Evolutionary conservation across 92 coral and sea anemone genomes (phyloP).

Genomic region (Anthopleura xanthogrammica): DNA sequence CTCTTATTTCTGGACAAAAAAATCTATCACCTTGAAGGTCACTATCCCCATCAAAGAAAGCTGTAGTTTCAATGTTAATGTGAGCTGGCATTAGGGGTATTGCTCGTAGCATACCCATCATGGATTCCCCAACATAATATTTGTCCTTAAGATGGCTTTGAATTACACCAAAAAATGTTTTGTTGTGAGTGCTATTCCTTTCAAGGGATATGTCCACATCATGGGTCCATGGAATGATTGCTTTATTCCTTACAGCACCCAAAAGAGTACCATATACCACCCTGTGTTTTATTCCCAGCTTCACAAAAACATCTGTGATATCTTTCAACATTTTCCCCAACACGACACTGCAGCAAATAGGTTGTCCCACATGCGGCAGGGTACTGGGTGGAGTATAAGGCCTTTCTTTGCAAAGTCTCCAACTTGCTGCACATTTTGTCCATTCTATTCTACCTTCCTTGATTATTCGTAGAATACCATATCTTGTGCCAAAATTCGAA

Average conservation of each 20-base stretch:
- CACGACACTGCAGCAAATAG: constrained; percentile 60
- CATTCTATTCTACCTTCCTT: constrained; percentile 65
- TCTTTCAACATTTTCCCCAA: constrained; percentile 56
- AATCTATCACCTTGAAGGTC: constrained; percentile 59
- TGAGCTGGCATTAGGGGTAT: constrained; percentile 52
- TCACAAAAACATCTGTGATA: constrained; percentile 38
- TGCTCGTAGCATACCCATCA: constrained; percentile 36
- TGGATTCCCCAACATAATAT: constrained; percentile 46
- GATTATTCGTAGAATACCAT: constrained; percentile 57
- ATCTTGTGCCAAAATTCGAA: constrained; percentile 43
- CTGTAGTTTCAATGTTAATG: constrained; percentile 38
- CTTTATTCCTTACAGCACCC: constrained; percentile 60
- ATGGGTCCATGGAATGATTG: constrained; percentile 75
- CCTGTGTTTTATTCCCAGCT: constrained; percentile 43
- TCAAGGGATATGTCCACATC: constrained; percentile 59
- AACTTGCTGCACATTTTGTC: constrained; percentile 65
- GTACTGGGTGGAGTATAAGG: constrained; percentile 50
- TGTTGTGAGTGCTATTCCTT: constrained; percentile 11
- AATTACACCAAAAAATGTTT: constrained; percentile 14
- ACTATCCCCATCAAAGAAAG: constrained; percentile 51
- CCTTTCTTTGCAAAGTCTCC: constrained; percentile 57
- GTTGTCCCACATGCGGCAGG: constrained; percentile 52
- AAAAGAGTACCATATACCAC: constrained; percentile 68
- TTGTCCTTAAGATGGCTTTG: constrained; percentile 27
- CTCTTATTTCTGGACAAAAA: constrained; percentile 45